Evolutionary conservation across 1,140 invertebrate genomes (phyloP).

Genomic region (Eurosta solidaginis): DNA sequence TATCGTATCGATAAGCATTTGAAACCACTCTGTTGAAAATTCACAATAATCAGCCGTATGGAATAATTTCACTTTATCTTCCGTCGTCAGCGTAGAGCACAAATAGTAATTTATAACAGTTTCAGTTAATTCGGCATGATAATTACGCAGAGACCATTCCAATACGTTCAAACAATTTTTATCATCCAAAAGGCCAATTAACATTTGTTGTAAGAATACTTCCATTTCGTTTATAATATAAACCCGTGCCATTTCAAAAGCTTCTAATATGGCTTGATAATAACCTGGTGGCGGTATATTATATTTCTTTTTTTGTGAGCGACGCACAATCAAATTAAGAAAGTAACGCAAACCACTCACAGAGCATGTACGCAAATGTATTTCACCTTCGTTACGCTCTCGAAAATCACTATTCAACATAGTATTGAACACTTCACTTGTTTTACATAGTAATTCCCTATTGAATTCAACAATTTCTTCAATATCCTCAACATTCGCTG

Average conservation of each 20-base stretch:
- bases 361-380: conserved; percentile 49
- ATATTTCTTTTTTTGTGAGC: conserved; percentile 28
- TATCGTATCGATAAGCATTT: conserved; percentile 55
- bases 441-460: conserved; percentile 51
- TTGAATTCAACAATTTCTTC: conserved; percentile 48
- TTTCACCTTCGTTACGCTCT: conserved; percentile 53
- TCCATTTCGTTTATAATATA: conserved; percentile 57
- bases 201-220: conserved; percentile 41
- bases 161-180: conserved; percentile 49
- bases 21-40: conserved; percentile 54
- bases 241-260: conserved; percentile 55
- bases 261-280: conserved; percentile 51
- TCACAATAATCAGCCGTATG: conserved; percentile 50
- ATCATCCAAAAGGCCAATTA: conserved; percentile 48
- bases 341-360: conserved; percentile 52
- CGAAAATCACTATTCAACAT: conserved; percentile 57
- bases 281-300: conserved; percentile 41
- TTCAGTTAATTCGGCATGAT: conserved; percentile 53
- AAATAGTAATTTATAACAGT: conserved; percentile 56
- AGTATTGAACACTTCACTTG: conserved; percentile 57
- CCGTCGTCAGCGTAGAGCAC: conserved; percentile 42
- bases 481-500: not conserved
- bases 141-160: conserved; percentile 56
- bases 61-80: conserved; percentile 49
- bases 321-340: conserved; percentile 49